These are phyloP conservation scores for Cisticola juncidis DNA, from an alignment of 2,113 vertebrate species.

Conservation along the genomic window DNA sequence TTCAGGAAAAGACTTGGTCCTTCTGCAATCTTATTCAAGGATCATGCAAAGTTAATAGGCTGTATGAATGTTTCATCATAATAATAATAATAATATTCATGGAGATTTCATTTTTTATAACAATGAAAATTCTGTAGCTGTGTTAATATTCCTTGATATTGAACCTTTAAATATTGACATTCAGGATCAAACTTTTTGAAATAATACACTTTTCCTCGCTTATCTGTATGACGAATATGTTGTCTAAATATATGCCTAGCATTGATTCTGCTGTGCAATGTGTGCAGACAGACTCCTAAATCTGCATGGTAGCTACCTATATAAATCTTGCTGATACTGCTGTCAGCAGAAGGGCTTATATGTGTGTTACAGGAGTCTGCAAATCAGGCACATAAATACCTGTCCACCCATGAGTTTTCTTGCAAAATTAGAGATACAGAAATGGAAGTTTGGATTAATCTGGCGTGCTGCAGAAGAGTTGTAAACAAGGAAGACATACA, in stretches of 20 bases:
- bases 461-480: neutral
- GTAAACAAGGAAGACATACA: neutral
- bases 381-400: conserved; percentile 11
- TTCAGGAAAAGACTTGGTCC: neutral
- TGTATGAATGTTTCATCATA: neutral
- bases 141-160: neutral
- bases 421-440: neutral
- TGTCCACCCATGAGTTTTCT: neutral
- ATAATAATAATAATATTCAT: neutral
- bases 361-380: neutral
- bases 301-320: neutral
- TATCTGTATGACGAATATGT: neutral
- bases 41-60: neutral
- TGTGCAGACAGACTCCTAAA: conserved; percentile 3
- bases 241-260: neutral
- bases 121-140: neutral
- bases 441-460: conserved; percentile 18
- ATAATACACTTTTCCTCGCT: neutral
- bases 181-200: neutral
- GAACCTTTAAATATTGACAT: neutral
- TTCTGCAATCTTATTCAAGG: neutral
- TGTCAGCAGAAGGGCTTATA: neutral
- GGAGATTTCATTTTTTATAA: neutral
- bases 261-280: neutral
- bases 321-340: conserved; percentile 13